phyloP scores from a whole-genome alignment of 2,888 invertebrate genomes.

The Tupiocoris notatus region DNA sequence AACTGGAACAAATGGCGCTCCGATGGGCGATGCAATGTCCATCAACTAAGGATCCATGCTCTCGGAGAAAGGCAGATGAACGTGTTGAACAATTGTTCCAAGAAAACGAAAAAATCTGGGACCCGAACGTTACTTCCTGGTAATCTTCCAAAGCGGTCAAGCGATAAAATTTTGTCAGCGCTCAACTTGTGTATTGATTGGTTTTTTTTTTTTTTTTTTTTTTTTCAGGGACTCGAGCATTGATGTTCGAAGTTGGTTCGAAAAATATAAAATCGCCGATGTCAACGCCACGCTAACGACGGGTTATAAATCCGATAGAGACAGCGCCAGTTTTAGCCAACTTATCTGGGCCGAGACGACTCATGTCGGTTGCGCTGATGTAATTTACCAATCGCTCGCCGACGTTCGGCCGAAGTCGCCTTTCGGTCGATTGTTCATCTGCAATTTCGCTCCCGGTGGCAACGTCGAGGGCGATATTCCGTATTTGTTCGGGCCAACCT shows the following conservation, averaged over 20 bases:
- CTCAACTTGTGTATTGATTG: no score
- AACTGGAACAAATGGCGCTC: constrained; percentile 6
- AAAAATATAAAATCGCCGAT: no score
- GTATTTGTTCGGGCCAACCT: neutral
- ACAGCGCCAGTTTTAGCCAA: neutral
- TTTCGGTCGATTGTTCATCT: neutral
- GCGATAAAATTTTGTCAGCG: no score
- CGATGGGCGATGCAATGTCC: constrained; percentile 22
- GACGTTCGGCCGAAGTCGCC: no score
- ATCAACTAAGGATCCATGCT: neutral
- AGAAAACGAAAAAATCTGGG: no score
- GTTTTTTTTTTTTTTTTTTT: no score
- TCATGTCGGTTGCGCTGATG: neutral
- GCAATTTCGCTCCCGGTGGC: neutral
- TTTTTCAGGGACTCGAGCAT: no score
- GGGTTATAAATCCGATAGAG: no score
- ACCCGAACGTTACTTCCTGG: no score
- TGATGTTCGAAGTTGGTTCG: no score
- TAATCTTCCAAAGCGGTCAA: no score
- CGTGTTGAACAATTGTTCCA: neutral
- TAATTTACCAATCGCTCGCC: neutral
- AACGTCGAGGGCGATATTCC: neutral
- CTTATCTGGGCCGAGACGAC: neutral
- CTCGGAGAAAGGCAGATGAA: neutral
- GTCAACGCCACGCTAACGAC: no score